Percentiles rank a stretch among this genome's conserved stretches.
Conservation (phyloP, 2,113 vertebrate species). For the Ceratotherium simum region DNA sequence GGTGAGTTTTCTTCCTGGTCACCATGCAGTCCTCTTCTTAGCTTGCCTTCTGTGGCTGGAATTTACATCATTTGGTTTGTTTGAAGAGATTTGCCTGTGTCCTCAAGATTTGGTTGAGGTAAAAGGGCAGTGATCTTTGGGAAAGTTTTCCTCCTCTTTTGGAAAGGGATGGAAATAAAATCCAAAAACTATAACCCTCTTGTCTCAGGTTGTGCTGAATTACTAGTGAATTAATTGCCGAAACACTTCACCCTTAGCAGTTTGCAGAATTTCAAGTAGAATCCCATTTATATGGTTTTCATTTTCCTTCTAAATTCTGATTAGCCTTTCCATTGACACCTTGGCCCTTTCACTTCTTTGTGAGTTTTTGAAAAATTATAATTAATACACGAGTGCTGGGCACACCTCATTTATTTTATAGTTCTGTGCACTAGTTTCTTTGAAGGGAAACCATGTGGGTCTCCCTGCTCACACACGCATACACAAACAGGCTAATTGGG, state of each 20-base stretch:
- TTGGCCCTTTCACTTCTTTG: background rate
- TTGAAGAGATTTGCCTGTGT: background rate
- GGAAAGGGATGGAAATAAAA: constrained; percentile 10
- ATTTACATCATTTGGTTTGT: background rate
- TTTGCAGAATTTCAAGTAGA: constrained; percentile 36
- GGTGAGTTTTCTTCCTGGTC: background rate
- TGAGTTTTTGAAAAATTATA: constrained; percentile 41
- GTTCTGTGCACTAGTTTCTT: background rate
- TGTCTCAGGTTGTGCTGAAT: background rate
- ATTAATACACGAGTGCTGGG: background rate
- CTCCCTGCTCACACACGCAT: background rate
- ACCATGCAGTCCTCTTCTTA: background rate
- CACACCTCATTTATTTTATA: constrained; percentile 40
- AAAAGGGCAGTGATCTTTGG: background rate
- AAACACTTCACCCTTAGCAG: background rate
- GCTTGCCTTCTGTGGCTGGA: background rate
- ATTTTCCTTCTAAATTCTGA: constrained; percentile 42
- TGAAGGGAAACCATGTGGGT: background rate
- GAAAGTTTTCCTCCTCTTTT: background rate
- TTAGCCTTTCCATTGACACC: constrained; percentile 45
- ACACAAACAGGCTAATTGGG: background rate
- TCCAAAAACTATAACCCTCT: background rate
- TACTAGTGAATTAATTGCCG: background rate
- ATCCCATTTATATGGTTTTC: constrained; percentile 2
- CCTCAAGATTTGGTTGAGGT: background rate